Base-by-base conservation (phyloP, 2,113 vertebrate species). In the Polypterus senegalus region DNA sequence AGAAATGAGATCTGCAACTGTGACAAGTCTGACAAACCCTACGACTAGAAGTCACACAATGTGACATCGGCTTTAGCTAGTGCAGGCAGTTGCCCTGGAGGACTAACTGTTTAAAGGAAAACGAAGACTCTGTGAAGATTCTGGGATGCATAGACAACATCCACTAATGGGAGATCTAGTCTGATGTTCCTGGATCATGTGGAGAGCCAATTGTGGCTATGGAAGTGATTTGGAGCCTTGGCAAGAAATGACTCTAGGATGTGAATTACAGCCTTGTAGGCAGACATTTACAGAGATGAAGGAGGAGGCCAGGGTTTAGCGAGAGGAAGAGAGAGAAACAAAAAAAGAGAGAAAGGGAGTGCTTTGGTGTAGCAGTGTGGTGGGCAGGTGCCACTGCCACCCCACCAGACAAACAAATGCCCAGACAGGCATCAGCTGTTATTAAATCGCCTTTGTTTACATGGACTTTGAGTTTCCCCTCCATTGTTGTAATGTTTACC, bases 231-330 rank as follows among this genome's bases (percentile, higher is more conserved):
- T n/a, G 11, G 6, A 1, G 11, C 9, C 9, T 9, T 4, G 7
- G 7, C 9, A 8, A 45, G 27, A 27, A 27, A 27, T 27, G 27
- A 27, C 27, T 27, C 27, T 27, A 27, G 27, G 27, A 27, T 27
- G 27, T 27, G 27, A 27, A 27, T 27, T 27, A 27, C 27, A 27
- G 27, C 27, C 27, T 27, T 27, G 1, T 27, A 53, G 62, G 51
- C 46, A 48, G 45, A 6, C 3, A 44, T 3, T 59, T 51, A 54
- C 53, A 58, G 54, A 60, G 46, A 60, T 6, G 58, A 55, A 65
- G 46, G 67, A 57, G 7, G 43, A 48, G 61, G 46, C 47, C 49
- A 27, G 53, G 46, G 49, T 9, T 3, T 9, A 54, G 46, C 46
- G 6, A 10, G 46, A 57, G 61, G 53, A 27, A 61, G 66, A 2